Percentiles rank a stretch among this genome's conserved stretches.
Conservation (phyloP, 2,888 invertebrate species). For the Trissonchulus latispiculum region DNA sequence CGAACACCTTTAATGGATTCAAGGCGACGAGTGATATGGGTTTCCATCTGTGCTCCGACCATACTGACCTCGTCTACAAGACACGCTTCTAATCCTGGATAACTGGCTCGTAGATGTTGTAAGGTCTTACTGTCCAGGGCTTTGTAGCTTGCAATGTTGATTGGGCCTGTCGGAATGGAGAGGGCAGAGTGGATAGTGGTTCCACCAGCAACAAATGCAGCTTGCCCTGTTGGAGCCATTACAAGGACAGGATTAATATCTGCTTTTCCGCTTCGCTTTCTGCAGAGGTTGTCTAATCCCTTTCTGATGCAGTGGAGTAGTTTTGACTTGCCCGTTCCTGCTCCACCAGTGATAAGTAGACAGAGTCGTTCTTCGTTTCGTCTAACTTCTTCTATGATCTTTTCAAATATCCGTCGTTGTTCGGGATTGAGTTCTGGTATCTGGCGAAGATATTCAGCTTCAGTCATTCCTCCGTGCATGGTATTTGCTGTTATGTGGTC, state of each 20-base stretch:
- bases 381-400: not conserved
- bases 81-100: not conserved
- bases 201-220: conserved; percentile 25
- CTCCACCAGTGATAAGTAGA: conserved; percentile 24
- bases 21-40: not conserved
- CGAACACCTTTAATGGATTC: not conserved
- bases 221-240: conserved; percentile 27
- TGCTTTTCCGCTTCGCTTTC: not conserved
- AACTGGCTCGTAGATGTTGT: not conserved
- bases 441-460: not conserved
- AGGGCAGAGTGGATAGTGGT: conserved; percentile 26
- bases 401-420: not conserved
- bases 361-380: not conserved
- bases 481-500: not conserved
- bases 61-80: not conserved
- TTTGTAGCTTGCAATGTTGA: not conserved
- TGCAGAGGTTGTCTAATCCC: not conserved
- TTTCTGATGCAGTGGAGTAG: conserved; percentile 22
- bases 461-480: not conserved
- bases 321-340: conserved; percentile 27
- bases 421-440: not conserved
- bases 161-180: conserved; percentile 19
- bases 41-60: not conserved
- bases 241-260: not conserved
- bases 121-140: not conserved